phyloP scores from a whole-genome alignment of 2,113 vertebrate genomes.

The Lampris incognitus region DNA sequence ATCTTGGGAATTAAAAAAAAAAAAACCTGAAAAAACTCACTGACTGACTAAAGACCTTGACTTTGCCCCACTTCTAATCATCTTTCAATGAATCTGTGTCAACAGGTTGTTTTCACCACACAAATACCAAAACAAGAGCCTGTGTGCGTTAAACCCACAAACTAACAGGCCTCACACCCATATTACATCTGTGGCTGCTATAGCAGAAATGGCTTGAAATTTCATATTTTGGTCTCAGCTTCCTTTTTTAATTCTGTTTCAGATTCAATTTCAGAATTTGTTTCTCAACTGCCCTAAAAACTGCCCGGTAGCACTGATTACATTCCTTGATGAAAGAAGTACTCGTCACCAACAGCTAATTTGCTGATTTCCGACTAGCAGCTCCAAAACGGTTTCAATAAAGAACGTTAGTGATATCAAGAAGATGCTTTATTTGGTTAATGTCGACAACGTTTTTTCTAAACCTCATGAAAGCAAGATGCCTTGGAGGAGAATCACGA shows the following conservation, averaged over 20 bases:
- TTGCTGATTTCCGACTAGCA: too few relatives aligned
- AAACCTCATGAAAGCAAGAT: not conserved
- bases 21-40: not conserved
- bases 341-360: not conserved
- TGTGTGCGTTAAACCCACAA: not conserved
- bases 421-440: too few relatives aligned
- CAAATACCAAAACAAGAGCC: too few relatives aligned
- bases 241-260: too few relatives aligned
- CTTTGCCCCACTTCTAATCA: too few relatives aligned
- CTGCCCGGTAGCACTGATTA: slow-evolving; percentile 1
- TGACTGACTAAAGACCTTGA: too few relatives aligned
- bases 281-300: slow-evolving; percentile 3
- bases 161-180: slow-evolving; percentile 7
- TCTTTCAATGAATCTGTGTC: not conserved
- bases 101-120: not conserved
- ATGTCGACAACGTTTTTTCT: too few relatives aligned
- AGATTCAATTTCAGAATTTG: slow-evolving; percentile 3
- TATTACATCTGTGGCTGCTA: slow-evolving; percentile 26
- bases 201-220: slow-evolving; percentile 23
- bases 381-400: too few relatives aligned
- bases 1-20: not conserved
- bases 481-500: not conserved
- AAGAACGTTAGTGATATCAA: too few relatives aligned
- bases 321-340: slow-evolving; percentile 19
- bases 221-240: slow-evolving; percentile 8